Percentiles rank a stretch among this genome's conserved stretches.
These are phyloP conservation scores for Petrocephalus zakoni DNA, from an alignment of 2,113 vertebrate genomes.

Conservation along the genomic window DNA sequence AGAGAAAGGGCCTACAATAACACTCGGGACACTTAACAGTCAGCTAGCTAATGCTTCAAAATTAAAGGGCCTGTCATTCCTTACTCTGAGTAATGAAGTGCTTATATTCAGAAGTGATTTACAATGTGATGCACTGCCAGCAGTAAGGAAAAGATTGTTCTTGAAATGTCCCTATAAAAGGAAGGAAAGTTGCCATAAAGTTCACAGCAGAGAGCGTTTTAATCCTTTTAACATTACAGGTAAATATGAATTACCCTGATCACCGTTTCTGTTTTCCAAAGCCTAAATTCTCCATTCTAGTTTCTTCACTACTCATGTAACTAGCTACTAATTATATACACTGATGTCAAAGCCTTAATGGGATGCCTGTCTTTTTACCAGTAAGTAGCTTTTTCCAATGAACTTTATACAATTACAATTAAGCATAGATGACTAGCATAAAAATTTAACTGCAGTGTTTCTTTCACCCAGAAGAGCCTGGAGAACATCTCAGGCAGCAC, in stretches of 20 bases:
- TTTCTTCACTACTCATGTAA: not conserved
- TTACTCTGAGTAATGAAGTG: not conserved
- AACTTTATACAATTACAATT: not conserved
- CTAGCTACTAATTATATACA: not conserved
- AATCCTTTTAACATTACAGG: not conserved
- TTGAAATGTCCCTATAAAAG: not conserved
- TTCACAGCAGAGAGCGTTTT: not conserved
- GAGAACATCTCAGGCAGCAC: not conserved
- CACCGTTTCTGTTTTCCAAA: not conserved
- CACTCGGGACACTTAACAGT: not conserved
- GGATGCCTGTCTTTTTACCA: not conserved
- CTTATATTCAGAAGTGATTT: not conserved
- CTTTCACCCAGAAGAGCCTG: not conserved
- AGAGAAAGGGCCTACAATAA: not conserved
- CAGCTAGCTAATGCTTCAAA: no score
- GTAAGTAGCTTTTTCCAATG: not conserved
- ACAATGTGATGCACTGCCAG: not conserved
- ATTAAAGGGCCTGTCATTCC: not conserved
- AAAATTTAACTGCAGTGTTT: not conserved
- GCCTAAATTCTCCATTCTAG: not conserved
- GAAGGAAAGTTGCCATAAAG: not conserved
- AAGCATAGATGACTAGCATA: not conserved
- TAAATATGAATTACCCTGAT: not conserved
- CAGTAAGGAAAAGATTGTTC: not conserved
- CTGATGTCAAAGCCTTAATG: not conserved